Evolutionary conservation across 2,113 vertebrate genomes (phyloP), one percentile per base, ranked within the genome.

Genomic region (Sus scrofa): DNA sequence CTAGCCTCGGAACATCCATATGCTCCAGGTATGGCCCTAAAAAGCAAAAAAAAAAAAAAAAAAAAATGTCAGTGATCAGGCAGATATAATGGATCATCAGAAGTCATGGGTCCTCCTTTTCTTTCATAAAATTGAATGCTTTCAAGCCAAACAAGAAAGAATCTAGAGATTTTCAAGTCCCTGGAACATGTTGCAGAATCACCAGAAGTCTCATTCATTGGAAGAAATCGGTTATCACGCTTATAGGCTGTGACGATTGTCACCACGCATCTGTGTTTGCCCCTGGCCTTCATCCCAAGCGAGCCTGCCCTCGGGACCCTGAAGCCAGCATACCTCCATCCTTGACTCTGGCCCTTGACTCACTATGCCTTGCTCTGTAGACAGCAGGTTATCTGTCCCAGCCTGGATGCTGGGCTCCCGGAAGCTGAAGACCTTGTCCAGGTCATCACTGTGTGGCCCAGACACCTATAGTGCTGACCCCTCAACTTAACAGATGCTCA

Each of bases 61-160:
- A 62, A 78, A 74, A 56, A 24, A 74, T 20, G 22, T 39, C 39
- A 3, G 50, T 26, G 30, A 73, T 79, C 85, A 39, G 30, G 22
- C 13, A 44, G 54, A 71, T 16, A 24, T 2, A 7, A 50, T 32
- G 83, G 27, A 56, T 63, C 14, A 87, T n/a, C 52, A 10, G 56
- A 87, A 68, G 24, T 58, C 34, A 14, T 2, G 8, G 26, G 15
- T 67, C 68, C 22, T 27, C 71, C 24, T 67, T 67, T 87, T 44
- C 85, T 82, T 89, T 44, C 58, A 50, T 60, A 54, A 39, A 67
- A 22, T 19, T 3, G 26, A 70, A 22, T 70, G 26, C 9, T 56
- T 18, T 78, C 37, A 83, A 87, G n/a, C 50, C 27, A 86, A 82
- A 67, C 70, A 73, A 89, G 83, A 62, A n/a, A 37, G 39, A 39